Conservation (phyloP, 2,113 vertebrate species). For the Chaenocephalus aceratus region DNA sequence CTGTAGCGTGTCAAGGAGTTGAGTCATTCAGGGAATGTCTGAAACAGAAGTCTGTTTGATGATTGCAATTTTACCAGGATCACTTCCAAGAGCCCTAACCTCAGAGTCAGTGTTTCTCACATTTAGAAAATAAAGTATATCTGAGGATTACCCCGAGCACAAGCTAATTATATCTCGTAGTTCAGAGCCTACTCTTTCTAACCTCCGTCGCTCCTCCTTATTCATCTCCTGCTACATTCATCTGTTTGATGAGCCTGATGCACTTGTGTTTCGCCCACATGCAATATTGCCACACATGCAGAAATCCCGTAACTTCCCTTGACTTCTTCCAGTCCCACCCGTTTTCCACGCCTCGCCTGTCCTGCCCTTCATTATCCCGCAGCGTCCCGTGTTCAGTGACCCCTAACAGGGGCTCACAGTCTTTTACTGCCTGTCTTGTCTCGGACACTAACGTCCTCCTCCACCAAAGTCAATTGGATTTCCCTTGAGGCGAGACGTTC, state of each 20-base stretch:
- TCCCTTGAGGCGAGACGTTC: conserved; percentile 9
- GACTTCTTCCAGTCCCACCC: conserved; percentile 6
- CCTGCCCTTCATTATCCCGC: conserved; percentile 65
- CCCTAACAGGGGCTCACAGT: conserved; percentile 7
- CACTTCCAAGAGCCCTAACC: conserved; percentile 67
- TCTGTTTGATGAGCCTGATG: conserved; percentile 38
- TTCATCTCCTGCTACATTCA: conserved; percentile 30
- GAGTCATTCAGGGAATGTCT: conserved; percentile 71
- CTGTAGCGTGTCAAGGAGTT: conserved; percentile 65
- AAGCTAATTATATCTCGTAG: conserved; percentile 68
- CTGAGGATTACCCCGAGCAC: conserved; percentile 61
- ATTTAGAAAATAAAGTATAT: conserved; percentile 47
- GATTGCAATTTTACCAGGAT: conserved; percentile 66
- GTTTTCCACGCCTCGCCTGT: conserved; percentile 19
- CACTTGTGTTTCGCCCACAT: conserved; percentile 3
- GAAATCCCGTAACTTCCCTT: conserved; percentile 2
- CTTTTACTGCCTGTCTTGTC: conserved; percentile 1
- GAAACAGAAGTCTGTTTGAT: conserved; percentile 53
- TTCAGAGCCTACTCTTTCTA: conserved; percentile 27
- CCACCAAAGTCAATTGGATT: conserved; percentile 9
- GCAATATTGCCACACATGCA: conserved; percentile 22
- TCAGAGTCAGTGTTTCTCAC: conserved; percentile 40
- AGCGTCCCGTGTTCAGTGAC: conserved; percentile 58
- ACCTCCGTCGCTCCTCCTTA: conserved; percentile 22
- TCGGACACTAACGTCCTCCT: background rate